Conservation (phyloP, 2,888 invertebrate species). For the Sicus ferrugineus region DNA sequence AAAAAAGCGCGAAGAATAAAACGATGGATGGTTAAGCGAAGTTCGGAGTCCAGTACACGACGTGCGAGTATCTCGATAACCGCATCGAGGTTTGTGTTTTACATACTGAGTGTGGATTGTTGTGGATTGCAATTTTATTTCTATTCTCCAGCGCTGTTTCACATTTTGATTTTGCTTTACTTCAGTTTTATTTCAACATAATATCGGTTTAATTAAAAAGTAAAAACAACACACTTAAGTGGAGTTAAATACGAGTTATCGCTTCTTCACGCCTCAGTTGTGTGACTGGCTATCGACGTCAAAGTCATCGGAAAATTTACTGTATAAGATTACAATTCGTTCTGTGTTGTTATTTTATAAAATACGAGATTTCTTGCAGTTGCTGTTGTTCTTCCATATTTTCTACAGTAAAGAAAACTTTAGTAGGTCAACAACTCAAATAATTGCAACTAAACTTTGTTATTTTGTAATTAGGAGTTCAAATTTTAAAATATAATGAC, state of each 20-base stretch:
- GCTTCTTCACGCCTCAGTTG: neutral
- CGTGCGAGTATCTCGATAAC: slow-evolving; percentile 6
- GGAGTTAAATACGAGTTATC: neutral
- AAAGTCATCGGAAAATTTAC: neutral
- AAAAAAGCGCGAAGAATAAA: neutral
- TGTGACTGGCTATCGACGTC: neutral
- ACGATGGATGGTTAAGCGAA: neutral
- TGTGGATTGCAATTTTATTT: slow-evolving; percentile 15
- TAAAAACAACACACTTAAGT: neutral
- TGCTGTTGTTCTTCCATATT: too few relatives aligned
- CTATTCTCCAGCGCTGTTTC: neutral
- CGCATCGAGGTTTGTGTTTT: slow-evolving; percentile 1
- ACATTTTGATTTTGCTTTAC: neutral
- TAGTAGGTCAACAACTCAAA: too few relatives aligned
- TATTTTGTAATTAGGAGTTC: too few relatives aligned
- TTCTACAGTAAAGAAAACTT: too few relatives aligned
- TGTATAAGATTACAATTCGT: too few relatives aligned
- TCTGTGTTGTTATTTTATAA: too few relatives aligned
- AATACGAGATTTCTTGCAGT: too few relatives aligned
- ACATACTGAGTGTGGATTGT: neutral
- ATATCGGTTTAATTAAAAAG: slow-evolving; percentile 15
- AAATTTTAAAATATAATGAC: too few relatives aligned
- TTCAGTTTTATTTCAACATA: neutral
- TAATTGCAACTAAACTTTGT: too few relatives aligned
- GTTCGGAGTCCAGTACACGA: neutral